phyloP scores from a whole-genome alignment of 2,888 invertebrate species.

The Bugula neritina region DNA sequence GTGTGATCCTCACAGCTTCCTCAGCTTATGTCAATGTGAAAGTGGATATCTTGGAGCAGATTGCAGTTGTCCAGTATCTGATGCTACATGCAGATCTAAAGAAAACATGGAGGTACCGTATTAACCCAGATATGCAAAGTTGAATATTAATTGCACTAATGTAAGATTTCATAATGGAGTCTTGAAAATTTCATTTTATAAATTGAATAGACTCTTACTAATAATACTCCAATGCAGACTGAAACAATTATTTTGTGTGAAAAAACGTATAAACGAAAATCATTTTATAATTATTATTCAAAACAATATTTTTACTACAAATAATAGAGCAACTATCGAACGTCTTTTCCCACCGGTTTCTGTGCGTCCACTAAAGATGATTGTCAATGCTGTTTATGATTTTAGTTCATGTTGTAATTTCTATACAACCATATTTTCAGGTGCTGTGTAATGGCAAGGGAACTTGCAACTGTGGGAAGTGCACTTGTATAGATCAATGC shows the following conservation, averaged over 20 bases:
- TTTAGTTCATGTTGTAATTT: not conserved
- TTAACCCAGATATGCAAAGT: no score
- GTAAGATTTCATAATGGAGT: no score
- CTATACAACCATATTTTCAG: not conserved
- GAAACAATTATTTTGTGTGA: no score
- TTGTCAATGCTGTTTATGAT: not conserved
- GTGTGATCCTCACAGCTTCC: not conserved
- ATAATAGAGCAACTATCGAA: not conserved
- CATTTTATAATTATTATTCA: no score
- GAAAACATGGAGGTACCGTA: not conserved
- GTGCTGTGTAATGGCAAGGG: slow-evolving; percentile 65
- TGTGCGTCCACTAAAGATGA: no score
- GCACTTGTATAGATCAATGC: slow-evolving; percentile 62
- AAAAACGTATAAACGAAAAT: no score
- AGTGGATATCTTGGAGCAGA: slow-evolving; percentile 75
- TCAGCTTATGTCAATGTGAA: slow-evolving; percentile 49
- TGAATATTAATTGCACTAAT: not conserved
- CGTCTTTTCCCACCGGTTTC: no score
- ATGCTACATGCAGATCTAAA: slow-evolving; percentile 65
- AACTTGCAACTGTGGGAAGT: slow-evolving; percentile 81
- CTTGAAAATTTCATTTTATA: no score
- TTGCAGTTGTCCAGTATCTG: slow-evolving; percentile 75
- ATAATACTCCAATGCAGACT: no score
- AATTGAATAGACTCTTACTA: no score
- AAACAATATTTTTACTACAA: no score